Evolutionary conservation across 2,888 invertebrate species (phyloP), one percentile per base, ranked within the genome.

Genomic region (Drosophila acutilabella): DNA sequence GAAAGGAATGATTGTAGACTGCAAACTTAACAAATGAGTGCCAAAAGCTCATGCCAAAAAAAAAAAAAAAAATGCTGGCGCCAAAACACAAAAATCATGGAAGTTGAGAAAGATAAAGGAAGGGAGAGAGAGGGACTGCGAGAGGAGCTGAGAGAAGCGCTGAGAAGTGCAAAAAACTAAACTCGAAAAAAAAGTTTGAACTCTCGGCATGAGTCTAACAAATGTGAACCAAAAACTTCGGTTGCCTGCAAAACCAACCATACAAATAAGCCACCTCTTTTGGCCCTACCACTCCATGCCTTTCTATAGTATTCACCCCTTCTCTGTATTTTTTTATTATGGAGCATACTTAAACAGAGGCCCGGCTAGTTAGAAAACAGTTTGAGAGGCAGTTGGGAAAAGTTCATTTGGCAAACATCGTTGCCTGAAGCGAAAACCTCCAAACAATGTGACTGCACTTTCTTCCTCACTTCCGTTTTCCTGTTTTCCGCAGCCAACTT

Each of bases 1-100:
- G n/a, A 45, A 33, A 40, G 40, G n/a, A 16, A 20, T 42, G 38
- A 54, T 45, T 65, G 41, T 53, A 36, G 36, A 36, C 40, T 65
- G 61, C 64, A 57, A 82, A 82, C 80, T 80, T 76, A 82, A 71
- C 86, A 80, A 86, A 80, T 82, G 81, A 80, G 86, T 61, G 70
- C 72, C 75, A 69, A 64, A 66, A 53, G 41, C 58, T 42, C 64
- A 62, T 48, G 64, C 61, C 53, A 60, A 57, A 40, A 20, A 71
- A 61, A 66, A 66, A 44, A 60, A 74, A 64, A 72, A n/a, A 60
- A 50, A 81, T 69, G 59, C 64, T 78, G 77, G 78, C 81, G 68
- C 61, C 70, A 69, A 44, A 54, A 52, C 36, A 42, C 4, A 59
- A 47, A 42, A 52, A 44, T 26, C 23, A 38, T 36, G n/a, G n/a